Evolutionary conservation across 1,140 invertebrate genomes (phyloP).

Genomic region (Brachionus manjavacas): DNA sequence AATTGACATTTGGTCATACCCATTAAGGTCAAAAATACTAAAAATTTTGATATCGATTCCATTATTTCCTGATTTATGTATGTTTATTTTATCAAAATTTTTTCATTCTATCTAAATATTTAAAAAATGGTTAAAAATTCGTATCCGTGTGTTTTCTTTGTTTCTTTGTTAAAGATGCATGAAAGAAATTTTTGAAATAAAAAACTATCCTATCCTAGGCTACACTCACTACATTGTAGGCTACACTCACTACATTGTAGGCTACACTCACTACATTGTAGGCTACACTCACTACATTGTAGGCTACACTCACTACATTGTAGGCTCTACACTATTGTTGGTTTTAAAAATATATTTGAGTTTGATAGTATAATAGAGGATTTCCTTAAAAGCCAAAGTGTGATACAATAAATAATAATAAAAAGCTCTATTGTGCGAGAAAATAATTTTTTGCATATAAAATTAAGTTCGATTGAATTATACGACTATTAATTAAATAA

Average conservation of each 20-base stretch:
- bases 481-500: slow-evolving; percentile 6
- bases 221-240: not conserved
- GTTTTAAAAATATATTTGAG: not conserved
- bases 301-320: not conserved
- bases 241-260: not conserved
- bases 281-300: not conserved
- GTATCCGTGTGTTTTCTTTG: not conserved
- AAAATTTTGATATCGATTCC: not conserved
- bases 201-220: no score
- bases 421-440: not conserved
- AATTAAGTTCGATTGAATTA: not conserved
- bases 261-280: not conserved
- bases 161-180: no score
- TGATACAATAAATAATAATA: not conserved
- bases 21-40: not conserved
- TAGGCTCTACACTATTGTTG: no score
- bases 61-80: slow-evolving; percentile 4
- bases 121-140: not conserved
- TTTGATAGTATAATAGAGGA: not conserved
- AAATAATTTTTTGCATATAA: not conserved
- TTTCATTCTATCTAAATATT: slow-evolving; percentile 2
- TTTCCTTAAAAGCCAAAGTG: not conserved
- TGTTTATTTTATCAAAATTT: not conserved
- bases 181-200: not conserved
- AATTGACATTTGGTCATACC: not conserved